Evolutionary conservation across 2,113 vertebrate genomes (phyloP).

Genomic region (Bambusicola thoracicus): DNA sequence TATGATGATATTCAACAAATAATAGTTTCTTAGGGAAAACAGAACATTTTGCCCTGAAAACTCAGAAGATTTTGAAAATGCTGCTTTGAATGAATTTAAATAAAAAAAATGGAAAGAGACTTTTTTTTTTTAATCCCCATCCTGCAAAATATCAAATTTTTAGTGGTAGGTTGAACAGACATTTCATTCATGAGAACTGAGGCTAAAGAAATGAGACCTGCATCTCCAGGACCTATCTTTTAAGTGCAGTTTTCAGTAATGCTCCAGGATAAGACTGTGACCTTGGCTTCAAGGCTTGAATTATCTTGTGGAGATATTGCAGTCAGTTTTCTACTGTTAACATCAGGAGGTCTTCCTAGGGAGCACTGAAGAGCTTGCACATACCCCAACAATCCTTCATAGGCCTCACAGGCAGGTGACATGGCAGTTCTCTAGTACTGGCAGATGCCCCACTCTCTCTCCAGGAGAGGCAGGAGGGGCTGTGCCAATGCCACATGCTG

Average conservation of each 20-base stretch:
- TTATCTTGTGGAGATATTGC: neutral
- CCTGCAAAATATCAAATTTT: neutral
- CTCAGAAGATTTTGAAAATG: neutral
- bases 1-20: neutral
- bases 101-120: neutral
- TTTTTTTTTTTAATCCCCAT: too few species aligned
- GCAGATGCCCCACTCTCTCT: neutral
- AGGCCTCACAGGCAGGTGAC: rapidly evolving
- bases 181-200: neutral
- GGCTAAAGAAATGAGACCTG: neutral
- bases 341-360: neutral
- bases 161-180: neutral
- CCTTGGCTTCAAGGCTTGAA: neutral
- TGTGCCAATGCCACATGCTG: rapidly evolving
- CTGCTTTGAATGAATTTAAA: neutral
- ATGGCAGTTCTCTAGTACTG: neutral
- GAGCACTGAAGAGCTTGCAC: neutral
- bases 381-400: neutral
- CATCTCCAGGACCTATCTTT: neutral
- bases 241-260: neutral
- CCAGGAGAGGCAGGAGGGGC: neutral
- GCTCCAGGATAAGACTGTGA: rapidly evolving
- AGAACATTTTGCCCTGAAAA: neutral
- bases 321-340: neutral
- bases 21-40: neutral